A percentile compares a stretch with the other conserved stretches of the same genome.
Evolutionary conservation across 1,140 invertebrate species (phyloP).

Genomic region (Spodoptera litura): DNA sequence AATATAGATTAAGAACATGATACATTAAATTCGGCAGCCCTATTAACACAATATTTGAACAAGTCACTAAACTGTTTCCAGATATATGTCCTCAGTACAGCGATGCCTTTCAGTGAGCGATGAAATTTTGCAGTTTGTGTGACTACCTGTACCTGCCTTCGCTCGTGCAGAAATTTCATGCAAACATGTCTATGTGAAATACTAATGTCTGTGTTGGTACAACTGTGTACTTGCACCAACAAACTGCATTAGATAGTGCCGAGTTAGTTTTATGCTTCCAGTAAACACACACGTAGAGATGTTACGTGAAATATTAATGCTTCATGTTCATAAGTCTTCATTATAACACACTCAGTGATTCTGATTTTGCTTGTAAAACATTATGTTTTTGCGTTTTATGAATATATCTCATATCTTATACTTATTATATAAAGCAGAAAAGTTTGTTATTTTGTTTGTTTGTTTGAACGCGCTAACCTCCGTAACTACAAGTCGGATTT

Average conservation of each 20-base stretch:
- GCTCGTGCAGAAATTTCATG: slow-evolving; percentile 22
- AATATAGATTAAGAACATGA: neutral
- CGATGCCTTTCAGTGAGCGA: slow-evolving; percentile 23
- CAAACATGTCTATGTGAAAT: slow-evolving; percentile 13
- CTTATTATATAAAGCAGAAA: no score
- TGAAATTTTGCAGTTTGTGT: slow-evolving; percentile 21
- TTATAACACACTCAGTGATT: neutral
- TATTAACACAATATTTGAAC: slow-evolving; percentile 13
- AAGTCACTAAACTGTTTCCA: slow-evolving; percentile 21
- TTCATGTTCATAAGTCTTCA: neutral
- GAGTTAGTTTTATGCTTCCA: slow-evolving; percentile 33
- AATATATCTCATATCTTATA: no score
- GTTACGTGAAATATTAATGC: neutral
- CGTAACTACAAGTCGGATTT: no score
- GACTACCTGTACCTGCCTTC: slow-evolving; percentile 27
- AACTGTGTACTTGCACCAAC: slow-evolving; percentile 15
- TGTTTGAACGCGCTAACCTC: no score
- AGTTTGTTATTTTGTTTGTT: no score
- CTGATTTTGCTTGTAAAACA: no score
- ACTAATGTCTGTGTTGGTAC: slow-evolving; percentile 5
- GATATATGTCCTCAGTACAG: slow-evolving; percentile 10
- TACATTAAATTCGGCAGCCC: neutral
- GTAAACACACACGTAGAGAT: slow-evolving; percentile 3
- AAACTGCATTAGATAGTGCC: slow-evolving; percentile 34
- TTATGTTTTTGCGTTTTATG: neutral